Evolutionary conservation across 2,113 vertebrate genomes (phyloP).

Genomic region (Periophthalmodon schlosseri): DNA sequence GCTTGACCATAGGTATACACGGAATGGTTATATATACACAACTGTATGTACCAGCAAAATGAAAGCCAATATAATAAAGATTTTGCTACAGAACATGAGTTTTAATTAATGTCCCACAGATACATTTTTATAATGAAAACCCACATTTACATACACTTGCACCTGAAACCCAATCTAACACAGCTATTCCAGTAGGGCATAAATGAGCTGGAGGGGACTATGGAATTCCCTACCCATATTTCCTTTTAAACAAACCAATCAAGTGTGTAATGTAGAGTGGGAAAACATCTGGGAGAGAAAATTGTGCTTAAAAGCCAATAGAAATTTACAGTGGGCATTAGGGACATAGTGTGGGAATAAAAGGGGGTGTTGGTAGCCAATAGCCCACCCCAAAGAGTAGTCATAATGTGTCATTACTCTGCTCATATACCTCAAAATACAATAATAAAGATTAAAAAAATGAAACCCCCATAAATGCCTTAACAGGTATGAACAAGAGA

Average conservation of each 20-base stretch:
- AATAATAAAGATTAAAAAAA: background rate
- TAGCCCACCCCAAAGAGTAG: background rate
- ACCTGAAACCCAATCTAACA: slow-evolving; percentile 46
- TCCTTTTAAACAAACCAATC: slow-evolving; percentile 65
- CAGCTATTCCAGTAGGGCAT: slow-evolving; percentile 35
- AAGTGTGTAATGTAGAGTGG: slow-evolving; percentile 50
- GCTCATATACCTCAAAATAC: background rate
- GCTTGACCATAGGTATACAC: too few species aligned
- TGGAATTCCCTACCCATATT: slow-evolving; percentile 59
- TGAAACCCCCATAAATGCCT: background rate
- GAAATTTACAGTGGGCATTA: slow-evolving; percentile 12
- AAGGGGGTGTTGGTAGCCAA: slow-evolving; percentile 3
- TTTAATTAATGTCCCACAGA: background rate
- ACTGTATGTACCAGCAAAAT: too few species aligned
- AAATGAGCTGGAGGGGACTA: slow-evolving; percentile 46
- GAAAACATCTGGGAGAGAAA: slow-evolving; percentile 64
- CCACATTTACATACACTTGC: slow-evolving; percentile 46
- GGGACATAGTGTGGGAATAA: background rate
- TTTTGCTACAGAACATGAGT: too few species aligned
- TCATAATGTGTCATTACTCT: background rate
- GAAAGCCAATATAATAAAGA: too few species aligned
- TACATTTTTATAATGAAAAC: background rate
- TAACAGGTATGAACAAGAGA: background rate
- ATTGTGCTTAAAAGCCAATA: slow-evolving; percentile 32
- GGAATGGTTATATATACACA: too few species aligned